Conservation (phyloP, 2,888 invertebrate species). For the Melieria picta region DNA sequence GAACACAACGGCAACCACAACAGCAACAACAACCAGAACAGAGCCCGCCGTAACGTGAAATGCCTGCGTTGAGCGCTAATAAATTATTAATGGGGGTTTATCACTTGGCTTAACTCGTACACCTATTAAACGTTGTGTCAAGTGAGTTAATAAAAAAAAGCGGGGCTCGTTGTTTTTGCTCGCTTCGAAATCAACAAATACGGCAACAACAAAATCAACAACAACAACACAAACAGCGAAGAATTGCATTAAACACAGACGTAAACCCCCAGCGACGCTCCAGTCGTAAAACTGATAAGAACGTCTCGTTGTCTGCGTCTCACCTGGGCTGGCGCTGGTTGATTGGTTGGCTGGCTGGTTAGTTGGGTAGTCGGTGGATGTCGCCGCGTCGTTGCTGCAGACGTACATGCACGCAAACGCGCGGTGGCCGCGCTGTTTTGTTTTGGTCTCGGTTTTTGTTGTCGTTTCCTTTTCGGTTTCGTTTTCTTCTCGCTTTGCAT, state of each 20-base stretch:
- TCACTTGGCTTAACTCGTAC: slow-evolving; percentile 45
- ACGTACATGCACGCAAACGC: too few relatives aligned
- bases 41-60: background rate
- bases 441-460: slow-evolving; percentile 2
- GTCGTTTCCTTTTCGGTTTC: background rate
- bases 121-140: slow-evolving; percentile 45
- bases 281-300: slow-evolving; percentile 36
- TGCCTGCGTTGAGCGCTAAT: slow-evolving; percentile 34
- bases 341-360: too few relatives aligned
- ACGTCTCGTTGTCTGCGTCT: slow-evolving; percentile 21
- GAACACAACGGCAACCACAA: background rate
- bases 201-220: slow-evolving; percentile 14
- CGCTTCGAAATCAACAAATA: background rate
- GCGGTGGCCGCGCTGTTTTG: too few relatives aligned
- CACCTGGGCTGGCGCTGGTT: background rate
- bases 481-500: background rate
- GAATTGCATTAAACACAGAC: slow-evolving; percentile 2
- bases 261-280: slow-evolving; percentile 28
- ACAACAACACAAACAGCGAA: slow-evolving; percentile 12
- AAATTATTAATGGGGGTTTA: slow-evolving; percentile 49
- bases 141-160: slow-evolving; percentile 35
- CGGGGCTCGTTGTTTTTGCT: too few relatives aligned
- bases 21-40: slow-evolving; percentile 3
- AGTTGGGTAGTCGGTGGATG: too few relatives aligned
- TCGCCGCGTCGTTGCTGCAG: too few relatives aligned